A percentile compares a stretch with the other conserved stretches of the same genome.
These are phyloP conservation scores for Cerastis rubricosa DNA, from an alignment of 2,888 invertebrate species.

Conservation along the genomic window DNA sequence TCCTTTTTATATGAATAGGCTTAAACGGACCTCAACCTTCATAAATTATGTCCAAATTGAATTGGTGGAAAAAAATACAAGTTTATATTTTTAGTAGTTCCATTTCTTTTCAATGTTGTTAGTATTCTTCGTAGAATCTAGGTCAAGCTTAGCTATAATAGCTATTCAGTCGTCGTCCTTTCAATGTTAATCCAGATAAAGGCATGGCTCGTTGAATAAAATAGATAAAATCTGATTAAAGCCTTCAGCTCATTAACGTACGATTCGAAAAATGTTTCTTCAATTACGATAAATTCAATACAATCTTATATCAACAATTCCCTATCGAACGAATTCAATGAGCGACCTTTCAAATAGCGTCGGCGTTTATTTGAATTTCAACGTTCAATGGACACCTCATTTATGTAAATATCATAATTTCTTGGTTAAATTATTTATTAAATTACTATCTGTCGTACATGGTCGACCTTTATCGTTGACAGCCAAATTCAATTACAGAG, in stretches of 20 bases:
- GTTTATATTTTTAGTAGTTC: slow-evolving; percentile 29
- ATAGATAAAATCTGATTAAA: slow-evolving; percentile 54
- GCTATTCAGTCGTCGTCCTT: slow-evolving; percentile 45
- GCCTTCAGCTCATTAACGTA: slow-evolving; percentile 56
- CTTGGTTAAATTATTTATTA: slow-evolving; percentile 57
- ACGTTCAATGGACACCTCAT: slow-evolving; percentile 48
- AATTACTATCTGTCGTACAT: slow-evolving; percentile 54
- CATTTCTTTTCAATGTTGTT: slow-evolving; percentile 29
- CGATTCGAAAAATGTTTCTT: slow-evolving; percentile 52
- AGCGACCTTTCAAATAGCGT: slow-evolving; percentile 55
- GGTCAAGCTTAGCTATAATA: slow-evolving; percentile 57
- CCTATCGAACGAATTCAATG: slow-evolving; percentile 54
- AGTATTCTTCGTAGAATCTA: slow-evolving; percentile 47
- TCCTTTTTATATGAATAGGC: slow-evolving; percentile 59
- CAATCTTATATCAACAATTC: slow-evolving; percentile 54
- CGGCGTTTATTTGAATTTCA: slow-evolving; percentile 61
- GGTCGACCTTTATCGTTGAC: slow-evolving; percentile 64
- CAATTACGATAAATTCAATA: slow-evolving; percentile 56
- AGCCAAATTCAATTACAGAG: slow-evolving; percentile 70
- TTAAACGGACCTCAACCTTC: slow-evolving; percentile 42
- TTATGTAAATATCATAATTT: slow-evolving; percentile 64
- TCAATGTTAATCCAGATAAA: slow-evolving; percentile 57
- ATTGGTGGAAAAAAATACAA: slow-evolving; percentile 13
- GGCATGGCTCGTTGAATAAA: slow-evolving; percentile 52
- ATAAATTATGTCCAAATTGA: slow-evolving; percentile 41